These are phyloP conservation scores for Danio albolineatus DNA, from an alignment of 2,797 vertebrate genomes.

Conservation along the genomic window DNA sequence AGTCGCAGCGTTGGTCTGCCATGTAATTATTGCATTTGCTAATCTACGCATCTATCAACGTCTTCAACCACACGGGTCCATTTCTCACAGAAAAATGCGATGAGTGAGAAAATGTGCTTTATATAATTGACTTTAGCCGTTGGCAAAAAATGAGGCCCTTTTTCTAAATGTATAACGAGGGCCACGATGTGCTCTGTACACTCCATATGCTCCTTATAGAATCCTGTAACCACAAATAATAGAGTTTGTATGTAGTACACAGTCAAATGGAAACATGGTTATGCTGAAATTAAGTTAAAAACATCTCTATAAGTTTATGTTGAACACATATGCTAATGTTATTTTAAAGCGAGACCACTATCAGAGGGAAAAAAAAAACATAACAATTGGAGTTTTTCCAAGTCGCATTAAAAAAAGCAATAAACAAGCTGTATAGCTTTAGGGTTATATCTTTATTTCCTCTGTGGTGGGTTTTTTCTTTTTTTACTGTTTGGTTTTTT, in stretches of 20 bases:
- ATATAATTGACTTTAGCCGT: slow-evolving; percentile 26
- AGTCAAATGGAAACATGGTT: slow-evolving; percentile 31
- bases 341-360: slow-evolving; percentile 36
- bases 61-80: not conserved
- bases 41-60: not conserved
- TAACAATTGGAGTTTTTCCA: slow-evolving; percentile 16
- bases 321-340: slow-evolving; percentile 31
- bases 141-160: slow-evolving; percentile 1
- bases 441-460: slow-evolving; percentile 5
- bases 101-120: slow-evolving; percentile 4
- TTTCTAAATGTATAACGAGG: slow-evolving; percentile 9
- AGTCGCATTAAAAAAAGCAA: not conserved
- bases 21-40: slow-evolving; percentile 10
- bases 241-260: slow-evolving; percentile 32
- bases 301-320: slow-evolving; percentile 30
- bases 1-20: not conserved
- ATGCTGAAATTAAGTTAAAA: slow-evolving; percentile 35
- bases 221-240: slow-evolving; percentile 21
- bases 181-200: not conserved
- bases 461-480: not conserved
- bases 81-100: not conserved
- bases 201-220: slow-evolving; percentile 28
- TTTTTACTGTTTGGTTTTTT: not conserved
- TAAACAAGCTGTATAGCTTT: slow-evolving; percentile 4
- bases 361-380: slow-evolving; percentile 14